Base-by-base conservation (phyloP, 2,113 vertebrate genomes). In the Etheostoma cragini region DNA sequence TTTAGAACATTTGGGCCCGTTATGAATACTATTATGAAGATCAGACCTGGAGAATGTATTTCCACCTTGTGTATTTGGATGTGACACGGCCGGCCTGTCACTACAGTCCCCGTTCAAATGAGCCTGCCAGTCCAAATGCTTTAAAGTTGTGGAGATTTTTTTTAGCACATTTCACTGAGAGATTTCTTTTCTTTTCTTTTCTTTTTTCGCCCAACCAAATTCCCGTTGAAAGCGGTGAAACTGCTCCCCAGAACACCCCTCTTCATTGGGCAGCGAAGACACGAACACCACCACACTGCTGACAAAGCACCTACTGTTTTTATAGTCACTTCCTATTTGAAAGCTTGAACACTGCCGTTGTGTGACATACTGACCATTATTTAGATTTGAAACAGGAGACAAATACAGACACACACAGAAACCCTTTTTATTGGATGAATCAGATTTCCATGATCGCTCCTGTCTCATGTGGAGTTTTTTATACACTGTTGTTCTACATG, bases 1-100 rank as follows among this genome's bases (percentile, higher is more conserved):
- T 86, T 64, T 80, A 82, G 78, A 89, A 89, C 83, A 80, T 89
- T 85, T 83, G 76, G 72, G 84, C 77, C 84, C 79, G 86, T 88
- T 90, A 82, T 6, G 46, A 90, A 90, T 87, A 88, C 77, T 88
- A 79, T 89, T 91, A 90, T 92, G 89, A 49, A 89, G 86, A 89
- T 91, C 79, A 83, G 88, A 81, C 87, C 76, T 35, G 62, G 84
- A 89, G 81, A 81, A 86, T 88, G 87, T 88, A 80, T 90, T 83
- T 90, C 80, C 76, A 83, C 62, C 6, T 85, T 71, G 77, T 78
- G 88, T 67, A 35, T 86, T 89, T 89, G 82, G 84, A 84, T 89
- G 77, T 74, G 87, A 89, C 84, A 89, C 42, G 49, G 66, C 70
- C 83, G 85, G 82, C n/a, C 87, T 85, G 73, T 81, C 80, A 38